Percentiles rank a stretch among this genome's conserved stretches.
Conservation (phyloP, 2,888 invertebrate genomes). For the Eurytoma californica region DNA sequence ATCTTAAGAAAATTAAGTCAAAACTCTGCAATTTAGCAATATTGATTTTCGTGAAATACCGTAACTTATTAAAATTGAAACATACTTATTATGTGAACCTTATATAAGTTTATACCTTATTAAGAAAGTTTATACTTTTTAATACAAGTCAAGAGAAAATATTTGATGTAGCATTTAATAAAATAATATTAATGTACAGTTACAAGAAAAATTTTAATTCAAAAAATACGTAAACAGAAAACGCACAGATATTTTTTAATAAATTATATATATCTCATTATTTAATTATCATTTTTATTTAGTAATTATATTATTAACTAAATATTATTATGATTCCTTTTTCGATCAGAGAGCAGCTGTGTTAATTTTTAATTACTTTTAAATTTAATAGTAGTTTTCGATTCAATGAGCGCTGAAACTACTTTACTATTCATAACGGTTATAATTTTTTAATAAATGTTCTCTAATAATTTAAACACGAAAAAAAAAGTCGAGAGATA, state of each 20-base stretch:
- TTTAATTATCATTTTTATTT: too few species aligned
- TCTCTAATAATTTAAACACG: conserved; percentile 35
- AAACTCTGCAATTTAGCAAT: conserved; percentile 20
- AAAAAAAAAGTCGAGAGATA: not conserved
- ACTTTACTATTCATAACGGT: too few species aligned
- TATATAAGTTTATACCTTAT: conserved; percentile 1
- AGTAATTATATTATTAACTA: too few species aligned
- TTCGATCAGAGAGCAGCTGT: too few species aligned
- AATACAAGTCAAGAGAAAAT: conserved; percentile 46
- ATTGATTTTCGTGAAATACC: conserved; percentile 46
- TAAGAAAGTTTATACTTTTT: conserved; percentile 20
- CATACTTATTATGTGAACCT: conserved; percentile 35
- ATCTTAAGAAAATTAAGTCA: conserved; percentile 19
- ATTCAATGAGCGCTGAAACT: too few species aligned
- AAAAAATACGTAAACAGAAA: too few species aligned
- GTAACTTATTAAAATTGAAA: conserved; percentile 52
- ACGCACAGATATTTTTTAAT: too few species aligned
- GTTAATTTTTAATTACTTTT: too few species aligned
- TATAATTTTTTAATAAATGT: too few species aligned
- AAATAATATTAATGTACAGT: conserved; percentile 2
- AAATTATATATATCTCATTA: too few species aligned
- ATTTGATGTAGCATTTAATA: conserved; percentile 45
- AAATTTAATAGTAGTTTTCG: too few species aligned
- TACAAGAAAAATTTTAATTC: conserved; percentile 13
- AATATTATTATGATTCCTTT: too few species aligned